Percentiles rank a stretch among this genome's conserved stretches.
phyloP scores from a whole-genome alignment of 2,113 vertebrate species.

The Machaerirhynchus nigripectus region DNA sequence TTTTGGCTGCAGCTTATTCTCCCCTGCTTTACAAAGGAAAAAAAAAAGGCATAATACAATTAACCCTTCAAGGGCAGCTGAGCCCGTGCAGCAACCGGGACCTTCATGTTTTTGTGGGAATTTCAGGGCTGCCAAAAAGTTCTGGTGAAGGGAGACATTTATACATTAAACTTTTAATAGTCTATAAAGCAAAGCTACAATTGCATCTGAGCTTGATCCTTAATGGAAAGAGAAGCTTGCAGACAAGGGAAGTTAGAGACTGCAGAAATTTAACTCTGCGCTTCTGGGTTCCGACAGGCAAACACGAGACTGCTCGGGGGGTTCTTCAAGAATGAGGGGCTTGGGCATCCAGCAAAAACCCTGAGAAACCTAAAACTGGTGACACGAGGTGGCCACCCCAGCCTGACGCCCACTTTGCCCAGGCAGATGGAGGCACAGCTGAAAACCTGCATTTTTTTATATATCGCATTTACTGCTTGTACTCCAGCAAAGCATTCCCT shows the following conservation, averaged over 20 bases:
- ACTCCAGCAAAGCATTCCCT: not conserved
- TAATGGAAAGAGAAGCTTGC: conserved; percentile 46
- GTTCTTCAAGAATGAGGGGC: not conserved
- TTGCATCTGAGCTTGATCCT: conserved; percentile 11
- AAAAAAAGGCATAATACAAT: not conserved
- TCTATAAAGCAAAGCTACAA: conserved; percentile 11
- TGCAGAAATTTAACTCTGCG: conserved; percentile 18
- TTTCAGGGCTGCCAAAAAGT: conserved; percentile 1
- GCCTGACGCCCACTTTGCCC: not conserved
- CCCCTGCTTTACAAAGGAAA: not conserved
- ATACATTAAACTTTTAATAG: conserved; percentile 58
- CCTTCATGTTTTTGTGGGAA: not conserved
- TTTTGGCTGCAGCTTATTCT: conserved; percentile 44
- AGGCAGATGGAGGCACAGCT: not conserved
- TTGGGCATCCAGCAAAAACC: not conserved
- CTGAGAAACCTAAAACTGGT: not conserved
- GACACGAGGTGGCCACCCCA: not conserved
- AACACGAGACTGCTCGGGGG: accelerated
- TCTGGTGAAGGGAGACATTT: conserved; percentile 27
- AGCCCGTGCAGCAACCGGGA: not conserved
- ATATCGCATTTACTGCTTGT: not conserved
- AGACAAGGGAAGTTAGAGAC: not conserved
- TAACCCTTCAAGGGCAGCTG: not conserved
- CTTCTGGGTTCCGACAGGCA: not conserved
- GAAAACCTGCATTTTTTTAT: not conserved